Evolutionary conservation across 2,113 vertebrate species (phyloP).

Genomic region (Brevimyrus niger): DNA sequence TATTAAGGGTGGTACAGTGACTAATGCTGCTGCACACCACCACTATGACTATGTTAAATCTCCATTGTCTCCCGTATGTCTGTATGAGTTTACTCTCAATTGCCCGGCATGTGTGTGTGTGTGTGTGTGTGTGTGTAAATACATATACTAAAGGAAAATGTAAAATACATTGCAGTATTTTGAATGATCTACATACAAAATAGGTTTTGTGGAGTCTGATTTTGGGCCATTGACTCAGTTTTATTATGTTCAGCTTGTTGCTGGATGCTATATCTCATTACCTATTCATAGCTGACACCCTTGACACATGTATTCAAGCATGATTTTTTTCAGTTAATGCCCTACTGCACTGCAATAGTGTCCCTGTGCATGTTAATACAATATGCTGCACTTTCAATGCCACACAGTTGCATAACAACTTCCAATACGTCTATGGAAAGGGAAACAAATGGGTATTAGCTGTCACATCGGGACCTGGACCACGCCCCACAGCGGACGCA

Average conservation of each 20-base stretch:
- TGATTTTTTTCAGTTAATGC: constrained; percentile 4
- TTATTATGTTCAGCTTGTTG: background rate
- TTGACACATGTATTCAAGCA: constrained; percentile 1
- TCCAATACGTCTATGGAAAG: background rate
- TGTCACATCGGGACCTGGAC: too few relatives aligned
- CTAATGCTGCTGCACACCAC: background rate
- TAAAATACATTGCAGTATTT: background rate
- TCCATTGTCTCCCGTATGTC: background rate
- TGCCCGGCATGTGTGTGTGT: background rate
- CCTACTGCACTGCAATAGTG: background rate
- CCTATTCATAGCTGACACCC: background rate
- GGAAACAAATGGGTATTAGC: background rate
- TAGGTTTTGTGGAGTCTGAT: background rate
- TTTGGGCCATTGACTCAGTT: background rate
- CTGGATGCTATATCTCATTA: background rate
- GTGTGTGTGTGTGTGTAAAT: background rate
- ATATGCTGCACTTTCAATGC: background rate
- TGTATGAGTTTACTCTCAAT: background rate
- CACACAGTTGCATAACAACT: background rate
- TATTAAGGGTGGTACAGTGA: background rate
- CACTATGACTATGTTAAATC: background rate
- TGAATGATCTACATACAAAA: background rate
- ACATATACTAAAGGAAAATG: background rate
- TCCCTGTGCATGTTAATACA: background rate
- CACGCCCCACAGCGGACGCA: too few relatives aligned